These are phyloP conservation scores for Platypus cylindrus DNA, from an alignment of 2,888 invertebrate genomes.

Conservation along the genomic window DNA sequence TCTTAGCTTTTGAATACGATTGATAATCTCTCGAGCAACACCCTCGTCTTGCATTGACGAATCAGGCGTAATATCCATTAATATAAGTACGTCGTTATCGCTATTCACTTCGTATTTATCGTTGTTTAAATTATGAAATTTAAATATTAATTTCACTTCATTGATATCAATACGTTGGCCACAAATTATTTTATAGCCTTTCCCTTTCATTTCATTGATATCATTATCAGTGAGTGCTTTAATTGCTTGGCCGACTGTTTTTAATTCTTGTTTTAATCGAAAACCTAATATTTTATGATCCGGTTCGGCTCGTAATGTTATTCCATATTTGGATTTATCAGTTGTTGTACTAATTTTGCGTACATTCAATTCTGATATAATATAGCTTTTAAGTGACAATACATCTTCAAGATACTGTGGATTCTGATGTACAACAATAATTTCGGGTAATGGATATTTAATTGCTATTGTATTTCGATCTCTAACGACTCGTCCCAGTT, in stretches of 20 bases:
- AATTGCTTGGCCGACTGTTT: conserved; percentile 70
- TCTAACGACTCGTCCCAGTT: conserved; percentile 82
- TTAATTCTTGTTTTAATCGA: conserved; percentile 81
- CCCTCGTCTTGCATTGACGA: conserved; percentile 90
- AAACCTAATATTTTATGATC: conserved; percentile 86
- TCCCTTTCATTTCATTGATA: conserved; percentile 59
- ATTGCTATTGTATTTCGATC: conserved; percentile 89
- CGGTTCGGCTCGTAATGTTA: conserved; percentile 83
- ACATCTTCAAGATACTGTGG: conserved; percentile 55
- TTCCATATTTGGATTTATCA: conserved; percentile 79
- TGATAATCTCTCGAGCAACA: conserved; percentile 87
- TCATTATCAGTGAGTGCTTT: conserved; percentile 65
- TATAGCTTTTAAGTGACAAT: conserved; percentile 66
- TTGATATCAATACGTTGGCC: conserved; percentile 66
- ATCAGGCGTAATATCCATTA: conserved; percentile 82
- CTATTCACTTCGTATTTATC: conserved; percentile 82
- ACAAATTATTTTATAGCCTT: conserved; percentile 58
- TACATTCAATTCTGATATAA: conserved; percentile 88
- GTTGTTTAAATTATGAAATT: conserved; percentile 47
- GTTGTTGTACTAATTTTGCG: conserved; percentile 69
- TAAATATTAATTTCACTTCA: conserved; percentile 76
- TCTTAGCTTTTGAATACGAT: conserved; percentile 88
- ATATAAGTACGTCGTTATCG: conserved; percentile 76
- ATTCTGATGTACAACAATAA: conserved; percentile 89
- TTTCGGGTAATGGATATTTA: conserved; percentile 92